Percentiles rank a stretch among this genome's conserved stretches.
These are phyloP conservation scores for Acridotheres tristis DNA, from an alignment of 2,797 vertebrate species.

Conservation along the genomic window DNA sequence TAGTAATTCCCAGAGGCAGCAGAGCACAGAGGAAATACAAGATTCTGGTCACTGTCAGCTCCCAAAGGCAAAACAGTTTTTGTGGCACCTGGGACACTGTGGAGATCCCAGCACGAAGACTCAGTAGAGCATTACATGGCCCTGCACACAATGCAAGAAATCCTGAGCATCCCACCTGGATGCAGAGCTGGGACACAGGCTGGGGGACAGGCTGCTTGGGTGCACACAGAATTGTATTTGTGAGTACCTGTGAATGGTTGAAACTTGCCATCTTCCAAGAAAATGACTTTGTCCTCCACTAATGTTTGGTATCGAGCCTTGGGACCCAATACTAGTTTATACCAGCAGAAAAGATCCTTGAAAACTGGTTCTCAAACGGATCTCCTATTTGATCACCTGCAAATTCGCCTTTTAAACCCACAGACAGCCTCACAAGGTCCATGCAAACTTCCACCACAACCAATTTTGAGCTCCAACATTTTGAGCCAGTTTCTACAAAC, in stretches of 20 bases:
- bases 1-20: background rate
- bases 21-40: background rate
- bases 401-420: background rate
- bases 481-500: background rate
- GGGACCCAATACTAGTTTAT: background rate
- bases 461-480: background rate
- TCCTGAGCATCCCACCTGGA: background rate
- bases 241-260: background rate
- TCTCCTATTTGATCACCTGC: background rate
- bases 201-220: too few species aligned
- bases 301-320: accelerated
- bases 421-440: background rate
- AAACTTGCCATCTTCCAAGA: background rate
- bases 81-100: background rate
- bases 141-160: accelerated
- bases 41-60: background rate
- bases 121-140: background rate
- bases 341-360: background rate
- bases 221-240: background rate
- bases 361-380: background rate
- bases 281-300: background rate
- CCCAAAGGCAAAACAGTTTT: background rate
- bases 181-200: background rate
- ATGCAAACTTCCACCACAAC: background rate
- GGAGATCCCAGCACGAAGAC: background rate